Conservation (phyloP, 2,797 vertebrate species). For the Gymnothorax javanicus region DNA sequence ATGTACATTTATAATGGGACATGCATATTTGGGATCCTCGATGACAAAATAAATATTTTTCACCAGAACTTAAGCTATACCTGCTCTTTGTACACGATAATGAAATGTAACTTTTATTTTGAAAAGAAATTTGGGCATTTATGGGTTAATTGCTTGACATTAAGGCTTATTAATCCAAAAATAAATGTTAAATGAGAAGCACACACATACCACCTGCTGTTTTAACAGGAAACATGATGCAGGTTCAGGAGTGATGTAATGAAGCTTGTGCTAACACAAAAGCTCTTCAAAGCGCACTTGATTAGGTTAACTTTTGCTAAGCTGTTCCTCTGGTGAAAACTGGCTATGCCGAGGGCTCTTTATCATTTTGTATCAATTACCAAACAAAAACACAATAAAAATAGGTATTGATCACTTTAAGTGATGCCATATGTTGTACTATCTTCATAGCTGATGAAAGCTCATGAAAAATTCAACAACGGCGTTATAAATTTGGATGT, state of each 20-base stretch:
- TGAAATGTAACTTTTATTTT: no score
- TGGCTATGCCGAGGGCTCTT: background rate
- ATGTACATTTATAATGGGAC: no score
- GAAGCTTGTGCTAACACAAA: conserved; percentile 38
- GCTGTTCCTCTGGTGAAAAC: background rate
- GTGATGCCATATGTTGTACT: background rate
- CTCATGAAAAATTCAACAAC: background rate
- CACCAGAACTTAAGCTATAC: no score
- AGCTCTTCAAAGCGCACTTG: conserved; percentile 24
- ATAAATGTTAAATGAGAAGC: conserved; percentile 67
- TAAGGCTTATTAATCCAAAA: conserved; percentile 67
- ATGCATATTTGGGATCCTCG: no score
- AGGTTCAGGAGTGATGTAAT: conserved; percentile 52
- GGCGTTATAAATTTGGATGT: conserved; percentile 1
- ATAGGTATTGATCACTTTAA: background rate
- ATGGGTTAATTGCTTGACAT: conserved; percentile 44
- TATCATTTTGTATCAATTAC: conserved; percentile 1
- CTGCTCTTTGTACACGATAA: no score
- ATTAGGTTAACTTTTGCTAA: background rate
- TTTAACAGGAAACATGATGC: conserved; percentile 62
- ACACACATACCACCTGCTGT: conserved; percentile 61
- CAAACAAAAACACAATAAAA: background rate
- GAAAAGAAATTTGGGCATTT: no score
- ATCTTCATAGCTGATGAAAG: background rate
- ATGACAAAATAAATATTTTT: no score